Conservation (phyloP, 1,140 invertebrate genomes). For the Pachyrhynchus sulphureomaculatus region DNA sequence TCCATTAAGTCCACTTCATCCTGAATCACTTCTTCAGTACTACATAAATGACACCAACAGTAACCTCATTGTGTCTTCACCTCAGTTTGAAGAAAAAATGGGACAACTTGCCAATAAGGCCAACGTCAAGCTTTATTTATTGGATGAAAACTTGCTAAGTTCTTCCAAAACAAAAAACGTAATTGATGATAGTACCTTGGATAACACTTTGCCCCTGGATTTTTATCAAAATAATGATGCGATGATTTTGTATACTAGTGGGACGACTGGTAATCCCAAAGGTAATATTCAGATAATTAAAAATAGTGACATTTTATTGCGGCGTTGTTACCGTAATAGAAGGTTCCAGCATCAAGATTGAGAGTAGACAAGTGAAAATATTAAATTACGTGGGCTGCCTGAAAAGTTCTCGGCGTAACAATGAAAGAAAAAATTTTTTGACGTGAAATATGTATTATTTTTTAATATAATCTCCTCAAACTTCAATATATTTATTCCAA, state of each 20-base stretch:
- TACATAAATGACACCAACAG: constrained; percentile 73
- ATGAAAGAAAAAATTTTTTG: no score
- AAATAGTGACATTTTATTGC: no score
- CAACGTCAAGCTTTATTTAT: constrained; percentile 59
- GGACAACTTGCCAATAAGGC: constrained; percentile 60
- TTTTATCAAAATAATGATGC: constrained; percentile 68
- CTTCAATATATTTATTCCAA: no score
- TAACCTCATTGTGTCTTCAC: constrained; percentile 67
- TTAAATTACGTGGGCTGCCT: no score
- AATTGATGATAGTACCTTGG: constrained; percentile 48
- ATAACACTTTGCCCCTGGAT: constrained; percentile 45
- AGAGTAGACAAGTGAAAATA: no score
- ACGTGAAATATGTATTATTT: no score
- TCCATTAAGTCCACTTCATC: constrained; percentile 66
- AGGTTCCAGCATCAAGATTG: no score
- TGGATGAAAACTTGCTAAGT: constrained; percentile 58
- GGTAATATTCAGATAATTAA: no score
- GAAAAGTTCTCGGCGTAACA: no score
- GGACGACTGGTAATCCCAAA: constrained; percentile 80
- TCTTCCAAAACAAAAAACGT: constrained; percentile 48
- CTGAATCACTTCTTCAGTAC: constrained; percentile 71
- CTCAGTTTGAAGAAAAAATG: constrained; percentile 62
- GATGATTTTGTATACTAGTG: constrained; percentile 86
- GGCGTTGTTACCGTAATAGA: no score
- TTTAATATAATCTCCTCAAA: no score